phyloP scores from a whole-genome alignment of 1,140 invertebrate species.

The Drosophila miranda region DNA sequence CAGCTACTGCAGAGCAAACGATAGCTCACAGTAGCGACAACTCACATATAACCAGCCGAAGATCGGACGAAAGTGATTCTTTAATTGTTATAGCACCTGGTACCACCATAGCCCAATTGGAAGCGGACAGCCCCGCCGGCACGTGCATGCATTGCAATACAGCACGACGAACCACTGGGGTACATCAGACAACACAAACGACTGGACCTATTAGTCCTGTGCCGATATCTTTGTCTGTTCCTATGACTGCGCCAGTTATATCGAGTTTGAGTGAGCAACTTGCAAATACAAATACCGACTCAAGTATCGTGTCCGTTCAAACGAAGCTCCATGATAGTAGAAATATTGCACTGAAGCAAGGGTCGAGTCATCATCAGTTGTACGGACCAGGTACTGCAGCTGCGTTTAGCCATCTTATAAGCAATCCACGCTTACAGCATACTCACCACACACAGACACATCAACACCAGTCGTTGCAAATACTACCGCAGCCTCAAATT shows the following conservation, averaged over 20 bases:
- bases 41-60: not conserved
- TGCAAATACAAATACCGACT: conserved; percentile 28
- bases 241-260: conserved; percentile 28
- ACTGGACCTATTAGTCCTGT: conserved; percentile 81
- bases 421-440: conserved; percentile 40
- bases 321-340: conserved; percentile 16
- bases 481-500: conserved; percentile 48
- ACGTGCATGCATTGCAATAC: conserved; percentile 81
- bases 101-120: conserved; percentile 8
- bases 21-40: not conserved
- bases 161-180: conserved; percentile 75
- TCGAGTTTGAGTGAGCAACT: conserved; percentile 14
- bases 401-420: conserved; percentile 24
- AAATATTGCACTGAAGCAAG: conserved; percentile 14
- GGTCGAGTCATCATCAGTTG: conserved; percentile 34
- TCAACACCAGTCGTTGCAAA: conserved; percentile 42
- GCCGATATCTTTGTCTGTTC: conserved; percentile 57
- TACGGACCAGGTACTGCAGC: conserved; percentile 14
- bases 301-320: conserved; percentile 25
- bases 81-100: conserved; percentile 42
- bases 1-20: not conserved
- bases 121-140: conserved; percentile 19
- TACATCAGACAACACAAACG: conserved; percentile 81
- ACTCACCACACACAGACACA: conserved; percentile 47
- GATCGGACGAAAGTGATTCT: conserved; percentile 32